Conservation (phyloP, 2,113 vertebrate genomes). For the Thryonomys swinderianus region DNA sequence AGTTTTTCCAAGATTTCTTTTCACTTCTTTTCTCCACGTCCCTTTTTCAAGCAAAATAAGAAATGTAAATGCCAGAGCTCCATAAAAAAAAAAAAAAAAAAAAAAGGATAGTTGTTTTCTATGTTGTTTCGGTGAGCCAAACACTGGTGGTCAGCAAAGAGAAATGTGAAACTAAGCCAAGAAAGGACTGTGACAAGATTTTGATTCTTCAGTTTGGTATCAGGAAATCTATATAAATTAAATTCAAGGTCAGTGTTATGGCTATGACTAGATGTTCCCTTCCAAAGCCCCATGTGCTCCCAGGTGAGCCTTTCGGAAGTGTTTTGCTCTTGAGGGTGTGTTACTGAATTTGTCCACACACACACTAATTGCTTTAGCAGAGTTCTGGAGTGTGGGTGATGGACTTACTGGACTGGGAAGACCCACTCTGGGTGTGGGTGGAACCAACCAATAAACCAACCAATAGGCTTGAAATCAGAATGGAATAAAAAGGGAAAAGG, state of each 20-base stretch:
- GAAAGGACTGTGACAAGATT: not conserved
- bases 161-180: not conserved
- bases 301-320: not conserved
- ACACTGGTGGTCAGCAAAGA: not conserved
- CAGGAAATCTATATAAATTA: not conserved
- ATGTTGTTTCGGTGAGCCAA: not conserved
- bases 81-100: not conserved
- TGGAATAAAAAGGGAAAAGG: not conserved
- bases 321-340: not conserved
- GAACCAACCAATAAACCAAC: not conserved
- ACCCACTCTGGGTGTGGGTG: not conserved
- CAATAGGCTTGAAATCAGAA: not conserved
- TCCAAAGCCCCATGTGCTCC: not conserved
- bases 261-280: not conserved
- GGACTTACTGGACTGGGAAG: not conserved
- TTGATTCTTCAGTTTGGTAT: not conserved
- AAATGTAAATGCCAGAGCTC: not conserved
- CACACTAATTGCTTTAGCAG: not conserved
- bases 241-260: not conserved
- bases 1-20: conserved; percentile 41
- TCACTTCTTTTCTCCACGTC: conserved; percentile 25
- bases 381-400: not conserved
- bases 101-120: not conserved
- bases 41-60: conserved; percentile 38
- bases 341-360: not conserved